Evolutionary conservation across 2,888 invertebrate genomes (phyloP).

Genomic region (Cephus pygmeus): DNA sequence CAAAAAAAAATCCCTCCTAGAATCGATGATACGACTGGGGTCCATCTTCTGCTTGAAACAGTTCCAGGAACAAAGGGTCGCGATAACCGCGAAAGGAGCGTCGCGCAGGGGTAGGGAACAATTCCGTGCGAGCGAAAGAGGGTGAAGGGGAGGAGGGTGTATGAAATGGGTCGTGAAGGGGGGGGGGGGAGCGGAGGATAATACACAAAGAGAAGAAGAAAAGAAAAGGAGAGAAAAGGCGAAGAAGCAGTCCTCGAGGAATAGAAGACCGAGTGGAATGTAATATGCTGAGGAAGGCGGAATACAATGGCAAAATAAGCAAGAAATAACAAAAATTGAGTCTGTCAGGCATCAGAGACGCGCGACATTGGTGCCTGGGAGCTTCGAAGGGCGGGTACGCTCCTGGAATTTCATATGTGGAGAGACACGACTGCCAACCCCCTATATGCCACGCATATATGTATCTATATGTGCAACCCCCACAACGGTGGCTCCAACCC

Average conservation of each 20-base stretch:
- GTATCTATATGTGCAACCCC: slow-evolving; percentile 1
- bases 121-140: slow-evolving; percentile 15
- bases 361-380: slow-evolving; percentile 4
- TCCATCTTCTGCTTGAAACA: background rate
- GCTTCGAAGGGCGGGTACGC: slow-evolving; percentile 31
- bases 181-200: slow-evolving; percentile 21
- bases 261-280: slow-evolving; percentile 11
- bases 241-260: slow-evolving; percentile 24
- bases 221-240: slow-evolving; percentile 22
- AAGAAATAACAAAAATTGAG: slow-evolving; percentile 11
- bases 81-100: background rate
- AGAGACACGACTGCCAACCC: slow-evolving; percentile 16
- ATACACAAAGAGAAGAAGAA: slow-evolving; percentile 24
- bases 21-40: background rate
- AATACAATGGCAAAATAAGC: slow-evolving; percentile 10
- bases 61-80: background rate
- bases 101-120: background rate
- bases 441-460: background rate
- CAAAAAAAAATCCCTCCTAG: background rate
- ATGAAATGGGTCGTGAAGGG: too few relatives aligned
- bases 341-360: slow-evolving; percentile 17
- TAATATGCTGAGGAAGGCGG: slow-evolving; percentile 4
- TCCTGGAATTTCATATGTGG: slow-evolving; percentile 39
- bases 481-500: slow-evolving; percentile 18
- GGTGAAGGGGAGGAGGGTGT: slow-evolving; percentile 15